Percentiles rank a stretch among this genome's conserved stretches.
These are phyloP conservation scores for Crotalus tigris DNA, from an alignment of 2,113 vertebrate genomes.

Conservation along the genomic window DNA sequence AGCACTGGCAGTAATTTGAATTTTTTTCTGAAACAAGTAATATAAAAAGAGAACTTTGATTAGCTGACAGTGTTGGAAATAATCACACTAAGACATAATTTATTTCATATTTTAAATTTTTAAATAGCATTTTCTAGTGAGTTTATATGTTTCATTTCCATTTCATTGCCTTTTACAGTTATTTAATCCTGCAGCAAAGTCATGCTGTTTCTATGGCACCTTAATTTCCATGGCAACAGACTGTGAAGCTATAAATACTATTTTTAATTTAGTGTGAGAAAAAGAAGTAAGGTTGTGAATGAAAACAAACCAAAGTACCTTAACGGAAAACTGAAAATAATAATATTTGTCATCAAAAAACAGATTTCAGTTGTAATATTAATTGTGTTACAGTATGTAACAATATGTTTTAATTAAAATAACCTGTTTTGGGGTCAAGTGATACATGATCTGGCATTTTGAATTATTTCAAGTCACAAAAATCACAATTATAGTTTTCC, in stretches of 20 bases:
- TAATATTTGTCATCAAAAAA: background rate
- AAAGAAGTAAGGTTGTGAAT: conserved; percentile 21
- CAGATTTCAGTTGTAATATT: background rate
- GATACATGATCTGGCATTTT: background rate
- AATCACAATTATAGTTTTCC: background rate
- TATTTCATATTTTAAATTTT: background rate
- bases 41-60: background rate
- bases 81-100: conserved; percentile 6
- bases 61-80: background rate
- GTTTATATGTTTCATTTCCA: background rate
- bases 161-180: conserved; percentile 20
- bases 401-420: conserved; percentile 6
- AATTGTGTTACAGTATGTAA: conserved; percentile 2
- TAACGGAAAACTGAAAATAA: conserved; percentile 18
- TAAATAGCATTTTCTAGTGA: background rate
- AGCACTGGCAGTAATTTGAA: background rate
- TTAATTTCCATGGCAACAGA: conserved; percentile 10
- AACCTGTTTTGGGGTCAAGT: conserved; percentile 6
- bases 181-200: conserved; percentile 27
- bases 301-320: conserved; percentile 16
- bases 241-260: conserved; percentile 1
- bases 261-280: conserved; percentile 30
- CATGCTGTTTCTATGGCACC: conserved; percentile 2
- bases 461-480: conserved; percentile 4
- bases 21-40: background rate